Percentiles rank a stretch among this genome's conserved stretches.
These are phyloP conservation scores for Diogma glabrata DNA, from an alignment of 2,888 invertebrate genomes.

Conservation along the genomic window DNA sequence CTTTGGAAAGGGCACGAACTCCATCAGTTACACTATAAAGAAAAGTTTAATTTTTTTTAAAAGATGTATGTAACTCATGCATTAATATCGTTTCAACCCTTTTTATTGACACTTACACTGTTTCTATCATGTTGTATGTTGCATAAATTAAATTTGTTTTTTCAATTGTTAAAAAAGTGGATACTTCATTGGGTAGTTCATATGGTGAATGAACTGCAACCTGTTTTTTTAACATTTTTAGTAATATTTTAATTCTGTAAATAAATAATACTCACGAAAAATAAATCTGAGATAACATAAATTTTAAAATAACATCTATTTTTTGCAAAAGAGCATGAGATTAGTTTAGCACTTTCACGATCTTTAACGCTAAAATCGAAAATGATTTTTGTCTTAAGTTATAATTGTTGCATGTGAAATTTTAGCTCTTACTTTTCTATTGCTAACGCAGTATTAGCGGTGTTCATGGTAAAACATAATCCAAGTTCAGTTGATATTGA, in stretches of 20 bases:
- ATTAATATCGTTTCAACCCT: too few relatives aligned
- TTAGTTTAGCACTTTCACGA: background rate
- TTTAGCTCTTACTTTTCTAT: background rate
- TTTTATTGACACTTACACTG: background rate
- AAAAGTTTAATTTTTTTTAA: too few relatives aligned
- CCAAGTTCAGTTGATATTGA: background rate
- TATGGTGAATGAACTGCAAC: slow-evolving; percentile 3
- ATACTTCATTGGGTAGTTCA: background rate
- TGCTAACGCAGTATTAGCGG: background rate
- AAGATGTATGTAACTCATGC: too few relatives aligned
- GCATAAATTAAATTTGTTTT: slow-evolving; percentile 7
- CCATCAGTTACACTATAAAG: background rate
- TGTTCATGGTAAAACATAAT: slow-evolving; percentile 4
- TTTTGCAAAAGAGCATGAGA: slow-evolving; percentile 1
- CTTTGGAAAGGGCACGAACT: background rate
- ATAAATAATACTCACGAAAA: too few relatives aligned
- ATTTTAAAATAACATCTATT: slow-evolving; percentile 7
- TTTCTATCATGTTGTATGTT: background rate
- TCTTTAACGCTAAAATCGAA: background rate
- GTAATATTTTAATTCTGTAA: too few relatives aligned
- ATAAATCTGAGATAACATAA: too few relatives aligned
- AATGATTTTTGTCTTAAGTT: background rate
- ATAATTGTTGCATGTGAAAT: background rate
- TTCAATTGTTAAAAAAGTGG: background rate
- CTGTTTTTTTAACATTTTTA: too few relatives aligned